Evolutionary conservation across 2,113 vertebrate species (phyloP), one percentile per base, ranked within the genome.

Genomic region (Phalacrocorax brasilianus): DNA sequence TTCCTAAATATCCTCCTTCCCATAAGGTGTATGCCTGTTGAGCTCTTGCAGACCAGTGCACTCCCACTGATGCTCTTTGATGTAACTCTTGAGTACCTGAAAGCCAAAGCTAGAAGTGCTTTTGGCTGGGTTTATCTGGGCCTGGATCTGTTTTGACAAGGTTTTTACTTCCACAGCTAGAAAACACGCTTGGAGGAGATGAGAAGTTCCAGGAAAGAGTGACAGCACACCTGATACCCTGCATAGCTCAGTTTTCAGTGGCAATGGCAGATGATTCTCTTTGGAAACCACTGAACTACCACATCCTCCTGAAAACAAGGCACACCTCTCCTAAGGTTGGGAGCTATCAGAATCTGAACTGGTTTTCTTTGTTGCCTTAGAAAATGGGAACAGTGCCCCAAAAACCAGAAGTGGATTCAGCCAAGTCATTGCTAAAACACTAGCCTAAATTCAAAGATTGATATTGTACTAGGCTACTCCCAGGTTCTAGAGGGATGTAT

Each of bases 251-350:
- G 97, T 99, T 99, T 94, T 97, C 99, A 5, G 98, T 99, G 62
- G 99, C 99, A 40, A 93, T 99, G 98, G 98, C 98, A 5, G 99
- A 99, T 15, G 99, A 99, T 93, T 97, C 98, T 3, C 98, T 99
- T 50, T 99, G 99, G 99, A 99, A 99, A 88, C 98, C 98, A 8
- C 98, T 99, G 17, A 99, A 99, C 97, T 99, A 99, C 95, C 99
- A 99, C 93, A 97, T 99, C 92, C 98, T 99, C 32, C 97, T 99
- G 38, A 99, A 99, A 98, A 99, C 98, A 17, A 98, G 99, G 59
- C 98, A 99, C 96, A 45, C 65, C 3, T 98, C 98, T 15, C 65
- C 99, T 66, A 98, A 99, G 99, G 99, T 99, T 91, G 63, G 97
- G 59, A 63, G 8, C 58, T 18, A 14, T 16, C n/a, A 68, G 23